Conservation (phyloP, 2,888 invertebrate genomes). For the Sylvicola cinctus region DNA sequence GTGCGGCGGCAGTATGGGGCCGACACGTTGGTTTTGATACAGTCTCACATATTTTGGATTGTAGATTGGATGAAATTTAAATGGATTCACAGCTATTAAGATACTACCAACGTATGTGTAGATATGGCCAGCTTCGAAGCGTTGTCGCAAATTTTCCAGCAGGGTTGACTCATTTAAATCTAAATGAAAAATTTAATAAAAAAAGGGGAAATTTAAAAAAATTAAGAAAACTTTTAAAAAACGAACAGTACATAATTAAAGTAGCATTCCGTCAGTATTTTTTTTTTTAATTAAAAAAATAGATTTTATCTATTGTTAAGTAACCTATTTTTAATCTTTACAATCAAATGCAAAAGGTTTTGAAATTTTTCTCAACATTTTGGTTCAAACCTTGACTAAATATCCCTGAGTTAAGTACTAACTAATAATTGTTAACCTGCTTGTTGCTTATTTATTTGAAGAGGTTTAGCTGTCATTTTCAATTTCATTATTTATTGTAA, state of each 20-base stretch:
- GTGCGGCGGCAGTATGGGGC: constrained; percentile 84
- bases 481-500: no score
- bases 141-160: constrained; percentile 69
- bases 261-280: no score
- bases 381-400: no score
- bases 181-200: constrained; percentile 4
- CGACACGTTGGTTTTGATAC: constrained; percentile 80
- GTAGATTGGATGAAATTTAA: constrained; percentile 91
- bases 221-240: constrained; percentile 1
- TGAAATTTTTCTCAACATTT: no score
- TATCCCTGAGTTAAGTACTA: no score
- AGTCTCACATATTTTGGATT: constrained; percentile 93
- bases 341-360: no score
- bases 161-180: constrained; percentile 87
- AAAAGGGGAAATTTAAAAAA: constrained; percentile 1
- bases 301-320: no score
- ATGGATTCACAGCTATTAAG: constrained; percentile 83
- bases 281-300: no score
- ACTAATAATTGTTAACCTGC: no score
- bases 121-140: constrained; percentile 82
- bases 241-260: background rate
- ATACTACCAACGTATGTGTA: constrained; percentile 94
- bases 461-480: no score
- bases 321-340: no score
- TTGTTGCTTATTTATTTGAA: no score